Conservation (phyloP, 2,888 invertebrate species). For the Pristionchus fissidentatus region DNA sequence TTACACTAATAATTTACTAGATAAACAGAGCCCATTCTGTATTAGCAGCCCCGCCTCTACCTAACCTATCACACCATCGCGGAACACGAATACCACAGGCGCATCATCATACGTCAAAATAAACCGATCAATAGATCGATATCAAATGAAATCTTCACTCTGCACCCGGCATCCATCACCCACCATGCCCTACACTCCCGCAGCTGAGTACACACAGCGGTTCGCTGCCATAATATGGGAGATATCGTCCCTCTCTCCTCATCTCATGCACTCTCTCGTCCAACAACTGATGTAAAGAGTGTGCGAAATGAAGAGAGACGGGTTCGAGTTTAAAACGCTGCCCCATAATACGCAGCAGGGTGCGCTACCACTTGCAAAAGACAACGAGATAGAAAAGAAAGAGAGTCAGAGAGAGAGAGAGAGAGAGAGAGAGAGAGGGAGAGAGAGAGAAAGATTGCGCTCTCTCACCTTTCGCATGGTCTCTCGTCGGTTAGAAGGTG, state of each 20-base stretch:
- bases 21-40: no score
- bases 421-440: neutral
- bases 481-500: neutral
- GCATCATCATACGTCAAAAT: no score
- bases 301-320: neutral
- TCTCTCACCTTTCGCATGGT: neutral
- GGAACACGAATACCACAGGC: no score
- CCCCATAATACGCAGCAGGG: neutral
- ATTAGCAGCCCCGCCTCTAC: no score
- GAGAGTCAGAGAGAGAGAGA: neutral
- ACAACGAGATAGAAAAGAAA: neutral
- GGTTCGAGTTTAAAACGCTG: neutral
- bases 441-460: neutral
- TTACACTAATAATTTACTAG: neutral
- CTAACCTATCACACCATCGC: no score
- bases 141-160: neutral
- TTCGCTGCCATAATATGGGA: neutral
- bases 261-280: neutral
- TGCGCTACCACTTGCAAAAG: neutral
- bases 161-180: neutral
- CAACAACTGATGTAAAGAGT: no score
- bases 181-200: no score
- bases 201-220: neutral
- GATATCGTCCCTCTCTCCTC: neutral
- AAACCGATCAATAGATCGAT: no score